phyloP scores from a whole-genome alignment of 2,797 vertebrate genomes.

The Austrolebias charrua region DNA sequence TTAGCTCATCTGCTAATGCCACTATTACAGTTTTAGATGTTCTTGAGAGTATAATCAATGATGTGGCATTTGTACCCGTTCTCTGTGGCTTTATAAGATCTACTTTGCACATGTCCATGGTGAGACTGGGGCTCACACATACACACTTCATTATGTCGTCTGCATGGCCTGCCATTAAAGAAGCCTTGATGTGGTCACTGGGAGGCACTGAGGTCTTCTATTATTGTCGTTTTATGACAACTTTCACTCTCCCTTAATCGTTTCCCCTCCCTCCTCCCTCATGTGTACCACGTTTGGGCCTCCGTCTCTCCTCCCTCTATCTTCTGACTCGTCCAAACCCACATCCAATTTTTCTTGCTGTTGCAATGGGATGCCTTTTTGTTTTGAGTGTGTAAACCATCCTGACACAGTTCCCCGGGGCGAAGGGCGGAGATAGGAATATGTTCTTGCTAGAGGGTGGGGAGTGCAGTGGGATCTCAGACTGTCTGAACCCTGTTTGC shows the following conservation, averaged over 20 bases:
- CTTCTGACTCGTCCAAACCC: conserved; percentile 55
- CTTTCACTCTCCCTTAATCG: conserved; percentile 69
- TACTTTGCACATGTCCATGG: conserved; percentile 38
- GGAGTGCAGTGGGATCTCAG: conserved; percentile 4
- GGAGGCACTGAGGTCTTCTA: conserved; percentile 76
- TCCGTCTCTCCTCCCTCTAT: conserved; percentile 12
- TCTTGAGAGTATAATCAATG: conserved; percentile 19
- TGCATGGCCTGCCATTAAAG: conserved; percentile 76
- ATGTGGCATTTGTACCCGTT: conserved; percentile 26
- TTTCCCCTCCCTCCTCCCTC: conserved; percentile 18
- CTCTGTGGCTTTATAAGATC: conserved; percentile 43
- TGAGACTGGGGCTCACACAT: conserved; percentile 47
- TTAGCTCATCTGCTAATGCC: neutral
- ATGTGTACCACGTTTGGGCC: conserved; percentile 3
- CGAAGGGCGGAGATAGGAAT: conserved; percentile 48
- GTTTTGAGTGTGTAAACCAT: conserved; percentile 69
- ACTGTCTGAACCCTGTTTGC: conserved; percentile 40
- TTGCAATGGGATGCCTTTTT: conserved; percentile 66
- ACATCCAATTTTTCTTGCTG: conserved; percentile 63
- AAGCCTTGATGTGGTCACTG: conserved; percentile 80
- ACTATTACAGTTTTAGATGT: neutral
- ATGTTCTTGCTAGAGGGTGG: conserved; percentile 9
- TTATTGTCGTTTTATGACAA: conserved; percentile 78
- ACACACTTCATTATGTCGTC: conserved; percentile 56
- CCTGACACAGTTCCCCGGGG: conserved; percentile 58